Percentiles rank a stretch among this genome's conserved stretches.
These are phyloP conservation scores for Microtus richardsoni DNA, from an alignment of 2,113 vertebrate species.

Conservation along the genomic window DNA sequence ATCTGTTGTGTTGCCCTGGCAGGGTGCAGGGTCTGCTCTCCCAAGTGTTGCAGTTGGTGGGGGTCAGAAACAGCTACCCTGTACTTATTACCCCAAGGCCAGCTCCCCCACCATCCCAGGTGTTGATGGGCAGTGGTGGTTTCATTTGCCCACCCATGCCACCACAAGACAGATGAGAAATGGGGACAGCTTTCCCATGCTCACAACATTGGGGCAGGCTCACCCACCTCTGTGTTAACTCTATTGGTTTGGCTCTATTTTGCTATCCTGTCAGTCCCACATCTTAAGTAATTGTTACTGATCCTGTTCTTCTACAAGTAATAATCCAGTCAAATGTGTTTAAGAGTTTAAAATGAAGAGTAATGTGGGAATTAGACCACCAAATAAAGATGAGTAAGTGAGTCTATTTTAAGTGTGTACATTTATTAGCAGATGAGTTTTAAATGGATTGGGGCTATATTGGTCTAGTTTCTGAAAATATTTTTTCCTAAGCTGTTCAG, in stretches of 20 bases:
- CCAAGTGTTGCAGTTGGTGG: neutral
- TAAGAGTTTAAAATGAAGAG: conserved; percentile 11
- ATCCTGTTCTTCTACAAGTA: neutral
- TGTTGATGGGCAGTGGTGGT: no score
- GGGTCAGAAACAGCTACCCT: no score
- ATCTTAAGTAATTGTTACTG: conserved; percentile 42
- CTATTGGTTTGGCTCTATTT: no score
- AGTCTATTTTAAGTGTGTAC: neutral
- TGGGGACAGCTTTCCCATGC: no score
- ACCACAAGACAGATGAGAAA: no score
- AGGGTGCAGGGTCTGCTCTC: no score
- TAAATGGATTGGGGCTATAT: neutral
- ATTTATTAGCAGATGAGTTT: neutral
- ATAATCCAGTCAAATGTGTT: neutral
- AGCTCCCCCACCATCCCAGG: no score
- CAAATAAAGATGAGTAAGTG: neutral
- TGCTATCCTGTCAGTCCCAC: neutral
- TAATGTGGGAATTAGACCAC: conserved; percentile 14
- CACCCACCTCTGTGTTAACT: no score
- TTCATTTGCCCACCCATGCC: no score
- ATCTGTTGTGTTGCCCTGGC: no score
- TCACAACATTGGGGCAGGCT: no score
- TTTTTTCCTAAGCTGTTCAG: conserved; percentile 25
- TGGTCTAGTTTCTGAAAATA: neutral
- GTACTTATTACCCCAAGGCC: no score